A percentile compares a stretch with the other conserved stretches of the same genome.
Conservation (phyloP, 2,888 invertebrate genomes). For the Lasioglossum lativentre region DNA sequence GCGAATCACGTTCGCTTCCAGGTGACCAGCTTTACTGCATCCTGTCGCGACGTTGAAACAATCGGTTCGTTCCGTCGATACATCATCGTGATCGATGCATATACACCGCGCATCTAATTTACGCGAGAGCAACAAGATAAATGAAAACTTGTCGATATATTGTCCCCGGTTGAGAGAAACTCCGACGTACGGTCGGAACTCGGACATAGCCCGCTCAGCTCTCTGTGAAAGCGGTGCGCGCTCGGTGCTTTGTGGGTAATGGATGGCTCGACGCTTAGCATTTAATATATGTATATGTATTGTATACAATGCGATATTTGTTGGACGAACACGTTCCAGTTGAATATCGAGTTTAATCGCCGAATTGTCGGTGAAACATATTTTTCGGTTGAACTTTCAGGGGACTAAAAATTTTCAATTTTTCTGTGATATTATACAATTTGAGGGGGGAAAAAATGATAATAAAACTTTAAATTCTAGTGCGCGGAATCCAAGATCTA, state of each 20-base stretch:
- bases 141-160: conserved; percentile 44
- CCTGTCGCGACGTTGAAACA: conserved; percentile 24
- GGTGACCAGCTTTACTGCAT: conserved; percentile 3
- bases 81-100: conserved; percentile 35
- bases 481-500: no score
- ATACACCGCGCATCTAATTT: conserved; percentile 34
- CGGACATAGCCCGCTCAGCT: not conserved
- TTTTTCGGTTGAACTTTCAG: no score
- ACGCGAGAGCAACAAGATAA: conserved; percentile 24
- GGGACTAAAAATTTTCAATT: no score
- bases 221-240: conserved; percentile 1
- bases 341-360: not conserved
- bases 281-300: not conserved
- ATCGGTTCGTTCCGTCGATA: conserved; percentile 6
- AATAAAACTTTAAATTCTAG: no score
- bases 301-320: not conserved
- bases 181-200: not conserved
- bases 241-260: not conserved
- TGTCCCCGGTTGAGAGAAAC: not conserved
- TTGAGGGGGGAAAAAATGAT: no score
- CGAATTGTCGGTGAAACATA: not conserved
- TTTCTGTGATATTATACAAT: no score
- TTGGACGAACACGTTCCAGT: not conserved
- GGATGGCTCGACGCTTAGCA: not conserved
- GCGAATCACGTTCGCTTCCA: not conserved